Base-by-base conservation (phyloP, 53 echinoderm and acorn worm species). In the Stichopus horrens region DNA sequence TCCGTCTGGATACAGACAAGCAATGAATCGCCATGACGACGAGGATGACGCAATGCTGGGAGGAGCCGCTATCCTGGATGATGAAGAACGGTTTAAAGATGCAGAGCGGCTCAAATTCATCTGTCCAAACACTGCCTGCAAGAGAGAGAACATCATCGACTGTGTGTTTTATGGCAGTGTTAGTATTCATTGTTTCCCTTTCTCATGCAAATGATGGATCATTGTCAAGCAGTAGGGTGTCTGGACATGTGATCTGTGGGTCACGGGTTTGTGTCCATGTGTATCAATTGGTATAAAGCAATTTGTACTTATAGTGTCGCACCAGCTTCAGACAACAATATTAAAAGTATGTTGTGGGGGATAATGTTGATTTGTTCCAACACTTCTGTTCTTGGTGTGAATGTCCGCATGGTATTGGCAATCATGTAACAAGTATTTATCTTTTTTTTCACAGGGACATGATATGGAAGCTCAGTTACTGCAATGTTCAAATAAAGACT, bases 61-160 rank as follows among this genome's bases (percentile, higher is more conserved):
- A 13, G 93, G 90, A 9, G 92, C 90, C 5, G 96, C 94, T 7
- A 83, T 93, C 53, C 90, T 96, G 80, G 93, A 94, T 8, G 99
- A 99, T 54, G 99, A 99, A 23, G 99, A 99, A 86, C 91, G 93
- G 19, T 99, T 92, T 90, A 99, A 99, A 76, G 94, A 99, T 88
- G 94, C 94, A 7, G 96, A 99, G 52, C 92, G 93, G 5, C 93
- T 99, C 89, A 99, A 96, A 54, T 96, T 98, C 87, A 74, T 93
- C 88, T 99, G 99, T 76, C 93, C 94, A 18, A 89, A 90, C 89
- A 56, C 71, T 8, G 85, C 57, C 10, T 99, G 99, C 77, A 93
- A 90, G 68, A 88, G 88, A 51, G 96, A 98, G 88, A 99, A 95
- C 63, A 99, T 99, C 71, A 91, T 99, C 4, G 99, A 99, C 53